Evolutionary conservation across 2,113 vertebrate species (phyloP).

Genomic region (Seriola dumerili): DNA sequence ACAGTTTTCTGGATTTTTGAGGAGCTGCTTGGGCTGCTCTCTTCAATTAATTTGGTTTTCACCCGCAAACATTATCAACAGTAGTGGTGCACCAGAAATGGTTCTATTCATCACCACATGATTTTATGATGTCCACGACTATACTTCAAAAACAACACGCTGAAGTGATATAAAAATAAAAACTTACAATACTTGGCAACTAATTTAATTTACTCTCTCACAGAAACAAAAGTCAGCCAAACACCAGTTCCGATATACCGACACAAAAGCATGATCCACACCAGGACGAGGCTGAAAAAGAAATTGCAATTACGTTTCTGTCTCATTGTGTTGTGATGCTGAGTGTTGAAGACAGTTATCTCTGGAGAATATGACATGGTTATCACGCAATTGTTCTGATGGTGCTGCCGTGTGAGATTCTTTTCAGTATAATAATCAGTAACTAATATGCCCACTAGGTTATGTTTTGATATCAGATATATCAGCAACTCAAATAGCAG

Average conservation of each 20-base stretch:
- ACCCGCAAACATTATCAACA: neutral
- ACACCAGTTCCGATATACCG: neutral
- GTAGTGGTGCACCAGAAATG: neutral
- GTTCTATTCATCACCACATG: neutral
- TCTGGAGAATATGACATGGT: neutral
- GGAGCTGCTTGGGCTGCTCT: neutral
- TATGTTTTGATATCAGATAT: neutral
- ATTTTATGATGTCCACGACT: neutral
- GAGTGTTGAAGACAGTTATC: neutral
- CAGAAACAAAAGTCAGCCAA: neutral
- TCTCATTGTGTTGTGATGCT: neutral
- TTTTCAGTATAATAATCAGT: neutral
- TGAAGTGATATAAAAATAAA: neutral
- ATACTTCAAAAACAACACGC: neutral
- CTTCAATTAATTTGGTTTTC: neutral
- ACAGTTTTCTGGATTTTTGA: slow-evolving; percentile 9
- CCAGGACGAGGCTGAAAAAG: neutral
- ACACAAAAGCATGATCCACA: neutral
- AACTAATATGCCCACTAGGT: neutral
- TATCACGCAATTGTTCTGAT: no score
- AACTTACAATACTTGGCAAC: neutral
- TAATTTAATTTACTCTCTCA: neutral
- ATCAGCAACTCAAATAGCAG: slow-evolving; percentile 10
- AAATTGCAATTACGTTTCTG: neutral
- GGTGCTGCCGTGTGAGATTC: neutral